Base-by-base conservation (phyloP, 2,888 invertebrate species). In the Agelastica alni region DNA sequence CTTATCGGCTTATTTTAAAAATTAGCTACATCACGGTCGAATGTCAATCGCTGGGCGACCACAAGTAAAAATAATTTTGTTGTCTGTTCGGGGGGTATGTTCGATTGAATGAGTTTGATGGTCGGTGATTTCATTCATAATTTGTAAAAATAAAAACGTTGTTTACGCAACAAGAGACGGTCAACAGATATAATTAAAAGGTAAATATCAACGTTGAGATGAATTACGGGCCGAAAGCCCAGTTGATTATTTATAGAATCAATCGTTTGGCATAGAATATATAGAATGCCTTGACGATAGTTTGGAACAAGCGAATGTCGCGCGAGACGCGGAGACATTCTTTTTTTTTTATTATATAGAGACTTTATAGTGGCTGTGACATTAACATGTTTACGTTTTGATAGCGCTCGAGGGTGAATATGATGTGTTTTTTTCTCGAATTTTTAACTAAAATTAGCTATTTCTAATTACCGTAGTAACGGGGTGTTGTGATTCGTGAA, bases 171-270 rank as follows among this genome's bases (percentile, higher is more conserved):
- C n/a, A n/a, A n/a, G n/a, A n/a, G n/a, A n/a, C n/a, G n/a, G n/a
- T n/a, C n/a, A 47, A 28, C 26, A 39, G 26, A 16, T 47, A 41
- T 39, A 47, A 47, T 48, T 51, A 28, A n/a, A n/a, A 26, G 20
- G 18, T 22, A 37, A 41, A 53, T 41, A 46, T 46, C 12, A 39
- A 42, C 26, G 28, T 34, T 28, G 17, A 37, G 49, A 54, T 44
- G 37, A 49, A 45, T 49, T 57, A 49, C 48, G 18, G 37, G 45
- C 52, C 43, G 34, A 42, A 46, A 49, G 32, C 28, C 20, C 30
- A 20, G 41, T 51, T 46, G 55, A 60, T 68, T 73, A 73, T 73
- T 72, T 73, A 71, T 73, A 73, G 73, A 62, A 60, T n/a, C n/a
- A n/a, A n/a, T 43, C 64, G 67, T 70, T 70, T 72, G 71, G 71